Conservation (phyloP, 2,888 invertebrate species). For the Drosophila nr. medialis region DNA sequence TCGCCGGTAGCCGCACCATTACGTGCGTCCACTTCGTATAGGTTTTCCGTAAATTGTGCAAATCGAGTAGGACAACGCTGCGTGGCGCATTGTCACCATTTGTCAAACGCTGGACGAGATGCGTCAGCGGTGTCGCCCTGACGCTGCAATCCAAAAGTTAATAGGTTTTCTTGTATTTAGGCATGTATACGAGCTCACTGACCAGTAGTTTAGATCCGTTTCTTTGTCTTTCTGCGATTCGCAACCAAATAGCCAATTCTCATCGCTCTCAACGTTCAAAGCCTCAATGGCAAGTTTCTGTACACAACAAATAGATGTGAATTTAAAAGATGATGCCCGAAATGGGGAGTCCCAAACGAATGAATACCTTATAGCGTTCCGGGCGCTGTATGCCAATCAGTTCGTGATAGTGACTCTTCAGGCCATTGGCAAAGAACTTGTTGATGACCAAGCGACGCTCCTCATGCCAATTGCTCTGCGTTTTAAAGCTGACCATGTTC, state of each 20-base stretch:
- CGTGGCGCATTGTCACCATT: constrained; percentile 83
- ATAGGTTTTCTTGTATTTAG: background rate
- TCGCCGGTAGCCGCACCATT: constrained; percentile 88
- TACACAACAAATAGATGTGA: background rate
- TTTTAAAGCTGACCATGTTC: constrained; percentile 22
- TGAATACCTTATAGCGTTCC: constrained; percentile 71
- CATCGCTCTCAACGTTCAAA: constrained; percentile 87
- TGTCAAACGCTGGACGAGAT: constrained; percentile 86
- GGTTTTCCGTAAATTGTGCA: constrained; percentile 87
- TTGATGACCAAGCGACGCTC: constrained; percentile 85
- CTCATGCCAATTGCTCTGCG: constrained; percentile 85
- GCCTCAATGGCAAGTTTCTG: constrained; percentile 87
- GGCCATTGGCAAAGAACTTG: constrained; percentile 75
- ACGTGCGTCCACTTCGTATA: constrained; percentile 89
- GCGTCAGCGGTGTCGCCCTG: constrained; percentile 87
- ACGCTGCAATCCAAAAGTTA: constrained; percentile 38
- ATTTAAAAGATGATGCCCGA: background rate
- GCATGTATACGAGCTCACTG: background rate
- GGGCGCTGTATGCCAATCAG: constrained; percentile 79
- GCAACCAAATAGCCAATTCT: constrained; percentile 92
- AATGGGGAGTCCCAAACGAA: background rate
- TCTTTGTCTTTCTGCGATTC: constrained; percentile 85
- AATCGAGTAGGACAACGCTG: constrained; percentile 86
- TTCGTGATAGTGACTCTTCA: constrained; percentile 76
- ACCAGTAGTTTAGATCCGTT: constrained; percentile 48